Conservation (phyloP, 1,140 invertebrate genomes). For the Phthorimaea operculella region DNA sequence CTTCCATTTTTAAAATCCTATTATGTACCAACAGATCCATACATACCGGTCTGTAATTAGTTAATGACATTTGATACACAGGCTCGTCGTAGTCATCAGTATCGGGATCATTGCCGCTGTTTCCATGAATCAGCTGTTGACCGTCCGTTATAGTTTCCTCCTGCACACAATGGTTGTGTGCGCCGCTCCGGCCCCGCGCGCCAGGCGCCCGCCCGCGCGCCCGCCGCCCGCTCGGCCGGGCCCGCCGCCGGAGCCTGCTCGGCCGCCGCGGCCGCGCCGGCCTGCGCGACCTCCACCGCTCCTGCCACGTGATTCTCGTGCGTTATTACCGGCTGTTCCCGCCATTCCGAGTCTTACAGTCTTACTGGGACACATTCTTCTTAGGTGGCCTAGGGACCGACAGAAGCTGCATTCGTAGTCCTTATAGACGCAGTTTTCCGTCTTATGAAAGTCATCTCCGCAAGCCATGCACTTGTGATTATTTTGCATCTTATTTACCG, state of each 20-base stretch:
- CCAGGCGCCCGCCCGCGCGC: neutral
- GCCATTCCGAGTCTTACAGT: conserved; percentile 1
- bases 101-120: neutral
- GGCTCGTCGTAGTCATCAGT: conserved; percentile 2
- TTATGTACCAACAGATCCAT: conserved; percentile 2
- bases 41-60: conserved; percentile 7
- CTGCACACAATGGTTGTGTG: neutral
- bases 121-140: no score
- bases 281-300: neutral
- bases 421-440: neutral
- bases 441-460: conserved; percentile 1
- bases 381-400: neutral
- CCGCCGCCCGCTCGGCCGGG: neutral
- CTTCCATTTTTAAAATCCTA: conserved; percentile 3
- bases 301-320: neutral
- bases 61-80: conserved; percentile 8
- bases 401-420: conserved; percentile 4
- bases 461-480: neutral
- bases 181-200: neutral
- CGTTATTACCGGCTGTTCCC: neutral
- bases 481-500: neutral
- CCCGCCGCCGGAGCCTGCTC: neutral
- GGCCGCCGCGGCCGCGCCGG: neutral
- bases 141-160: neutral
- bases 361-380: conserved; percentile 4